Base-by-base conservation (phyloP, 2,888 invertebrate species). In the Drosophila prostipennis region DNA sequence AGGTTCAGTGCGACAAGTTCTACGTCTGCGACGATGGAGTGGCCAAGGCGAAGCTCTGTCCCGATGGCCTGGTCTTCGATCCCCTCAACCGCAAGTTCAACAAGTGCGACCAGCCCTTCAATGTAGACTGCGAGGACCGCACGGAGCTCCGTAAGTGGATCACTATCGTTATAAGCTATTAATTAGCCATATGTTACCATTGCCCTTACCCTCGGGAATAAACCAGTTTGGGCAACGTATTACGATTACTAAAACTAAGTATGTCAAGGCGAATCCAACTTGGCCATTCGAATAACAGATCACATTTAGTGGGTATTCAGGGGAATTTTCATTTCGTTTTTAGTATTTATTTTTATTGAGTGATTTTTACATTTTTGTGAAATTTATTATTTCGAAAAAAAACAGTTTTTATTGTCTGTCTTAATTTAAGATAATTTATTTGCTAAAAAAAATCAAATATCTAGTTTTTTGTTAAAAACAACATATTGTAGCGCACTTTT, bases 71-170 rank as follows among this genome's bases (percentile, higher is more conserved):
- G 39, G 96, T 98, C 53, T 98, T 97, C 92, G 97, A 98, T 93
- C 96, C 95, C 1, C 92, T 94, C 78, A 97, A 96, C 91, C 95
- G 97, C 86, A 96, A 96, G 93, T 93, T 96, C 90, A 97, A 97
- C 93, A 97, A 97, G 91, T 98, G 98, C 90, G 98, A 98, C 92
- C 97, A 97, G 90, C 96, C 97, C 89, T 97, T 97, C 94, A 97
- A 97, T 89, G 96, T 97, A 19, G 97, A 97, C 91, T 98, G 98
- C 89, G 97, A 96, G 55, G 96, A 97, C 91, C 95, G 97, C 90
- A 94, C 95, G 53, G 96, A 97, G 92, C 93, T 97, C 75, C 98
- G 97, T 98, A 94, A 96, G 97, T 95, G 16, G 23, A 11, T 13
- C 43, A 19, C 19, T 19, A 11, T 42, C 11, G 8, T 1, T 10